Evolutionary conservation across 2,888 invertebrate genomes (phyloP), one percentile per base, ranked within the genome.

Genomic region (Oegoconia quadripuncta): DNA sequence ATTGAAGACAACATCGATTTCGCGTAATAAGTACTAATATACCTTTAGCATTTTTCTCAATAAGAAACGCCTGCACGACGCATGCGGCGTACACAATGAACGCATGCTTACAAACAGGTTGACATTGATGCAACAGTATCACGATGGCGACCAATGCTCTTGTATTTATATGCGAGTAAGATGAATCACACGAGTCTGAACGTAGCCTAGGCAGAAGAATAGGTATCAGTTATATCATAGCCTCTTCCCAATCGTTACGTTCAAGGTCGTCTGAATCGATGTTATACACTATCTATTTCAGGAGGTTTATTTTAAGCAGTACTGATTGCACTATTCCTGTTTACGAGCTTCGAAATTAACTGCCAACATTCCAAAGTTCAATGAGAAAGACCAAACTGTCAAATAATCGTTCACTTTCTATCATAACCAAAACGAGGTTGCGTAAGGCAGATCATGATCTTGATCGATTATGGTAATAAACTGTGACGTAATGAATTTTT

Each of bases 381-480:
- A 32, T 49, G 37, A 46, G 48, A 39, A 32, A 46, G 37, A 28
- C 34, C 23, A 38, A 46, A 39, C 22, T 31, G 15, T 34, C 35
- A 33, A 41, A 38, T 32, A 8, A 33, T 15, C 34, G 17, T 17
- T 32, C 42, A 60, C 74, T 76, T 77, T 80, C 74, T 70, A 74
- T 63, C 62, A 65, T 66, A 71, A 61, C 60, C 55, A 12, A 26
- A 4, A 64, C 55, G 56, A 59, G 41, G 55, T 82, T 82, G 65
- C 66, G 64, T 73, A 82, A 81, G 52, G 43, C 34, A 63, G 67
- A 74, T 78, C 71, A 71, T 70, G 66, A 74, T 78, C 72, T 73
- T 80, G 77, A 81, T 82, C 69, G 78, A 81, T 82, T 81, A 80
- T 79, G 74, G 73, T 77, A 78, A 81, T 76, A 72, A 67, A 67